Evolutionary conservation across 2,888 invertebrate genomes (phyloP), one percentile per base, ranked within the genome.

Genomic region (Apodemia zela): DNA sequence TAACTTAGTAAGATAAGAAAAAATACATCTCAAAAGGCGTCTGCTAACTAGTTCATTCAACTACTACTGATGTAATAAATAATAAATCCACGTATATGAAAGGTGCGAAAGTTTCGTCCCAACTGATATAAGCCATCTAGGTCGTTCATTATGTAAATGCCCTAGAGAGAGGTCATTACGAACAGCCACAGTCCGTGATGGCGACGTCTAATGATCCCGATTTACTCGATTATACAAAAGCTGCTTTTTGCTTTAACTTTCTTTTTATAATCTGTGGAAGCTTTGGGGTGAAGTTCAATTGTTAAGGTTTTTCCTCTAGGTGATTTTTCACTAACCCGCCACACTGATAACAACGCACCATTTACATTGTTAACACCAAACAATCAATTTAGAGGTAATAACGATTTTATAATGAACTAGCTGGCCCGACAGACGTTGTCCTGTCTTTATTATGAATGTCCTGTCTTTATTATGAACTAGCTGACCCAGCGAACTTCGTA

Each of bases 81-180:
- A 45, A 45, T 45, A n/a, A 15, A 45, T 45, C n/a, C 6, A 7
- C 45, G 15, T 47, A 47, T 45, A 29, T 57, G 29, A 25, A 29
- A 57, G 25, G 54, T 57, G 54, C n/a, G 7, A 25, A 57, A 57
- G 54, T 57, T n/a, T 57, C 25, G 29, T 57, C 25, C 8, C 15
- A 29, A 25, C 54, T 15, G 54, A 57, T 57, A 29, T 57, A n/a
- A 57, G 51, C 54, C 54, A 29, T 57, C 25, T 57, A 57, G 54
- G 54, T 57, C 54, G 54, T 57, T 57, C 54, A 57, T 57, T 57
- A 29, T 57, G 54, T 57, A 57, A 57, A 57, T 60, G 60, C 33
- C 17, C 57, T 17, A 61, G 60, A 54, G 57, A 47, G 33, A 54
- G 54, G 38, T 59, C 47, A 58, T 63, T 63, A 60, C 45, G 45